Evolutionary conservation across 2,797 vertebrate genomes (phyloP), one percentile per base, ranked within the genome.

Genomic region (Taeniopygia guttata): DNA sequence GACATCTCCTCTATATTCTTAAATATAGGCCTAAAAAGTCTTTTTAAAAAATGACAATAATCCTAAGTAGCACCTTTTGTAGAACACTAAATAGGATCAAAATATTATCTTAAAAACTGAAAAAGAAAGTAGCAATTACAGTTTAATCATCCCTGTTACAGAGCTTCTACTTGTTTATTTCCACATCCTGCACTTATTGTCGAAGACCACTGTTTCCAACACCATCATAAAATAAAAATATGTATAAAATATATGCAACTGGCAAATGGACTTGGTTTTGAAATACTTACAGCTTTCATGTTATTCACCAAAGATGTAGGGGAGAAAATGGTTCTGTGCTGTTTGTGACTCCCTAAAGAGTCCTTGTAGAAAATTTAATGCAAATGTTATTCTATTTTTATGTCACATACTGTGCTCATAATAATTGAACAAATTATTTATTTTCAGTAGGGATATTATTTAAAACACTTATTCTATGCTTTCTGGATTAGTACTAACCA

Each of bases 401-500:
- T 85, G 80, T 88, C 70, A 80, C 43, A 90, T 83, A 73, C 45
- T 82, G 46, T 64, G 68, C 30, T 92, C 4, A 92, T 66, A 93
- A 93, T 93, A 97, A 94, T 55, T 73, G 32, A 80, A 89, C 59
- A 96, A 94, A 96, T 94, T 96, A 94, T 89, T 94, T 90, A 90
- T 94, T 97, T 97, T 95, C 75, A 96, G 73, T 68, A 85, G 19
- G 16, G 51, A 93, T 22, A 92, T 93, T 96, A 89, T 96, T 97
- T 96, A 91, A 97, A 96, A 95, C 51, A 89, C 48, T 93, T 95
- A 82, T 80, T 95, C 92, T 81, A 81, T 95, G 67, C 23, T 95
- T 91, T 79, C 54, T 95, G 49, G 38, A 75, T 96, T 74, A 81
- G 23, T 89, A 94, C 92, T 91, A 96, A 38, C 48, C 79, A 69